phyloP scores from a whole-genome alignment of 1,140 invertebrate genomes.

The Pseudoatta argentina region DNA sequence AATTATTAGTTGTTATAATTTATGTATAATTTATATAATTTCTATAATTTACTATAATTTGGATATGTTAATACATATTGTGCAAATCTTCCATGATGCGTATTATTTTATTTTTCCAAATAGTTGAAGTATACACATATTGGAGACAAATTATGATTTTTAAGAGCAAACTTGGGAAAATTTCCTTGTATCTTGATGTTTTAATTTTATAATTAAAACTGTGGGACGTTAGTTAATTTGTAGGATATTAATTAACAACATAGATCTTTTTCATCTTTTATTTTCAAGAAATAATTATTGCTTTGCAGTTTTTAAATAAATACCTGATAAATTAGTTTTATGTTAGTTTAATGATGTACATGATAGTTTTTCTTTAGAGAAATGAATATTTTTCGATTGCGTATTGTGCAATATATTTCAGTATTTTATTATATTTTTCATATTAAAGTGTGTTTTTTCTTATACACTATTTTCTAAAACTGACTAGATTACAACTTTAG shows the following conservation, averaged over 20 bases:
- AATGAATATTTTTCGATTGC: background rate
- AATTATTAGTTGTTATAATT: conserved; percentile 78
- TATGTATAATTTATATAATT: background rate
- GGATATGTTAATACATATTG: conserved; percentile 23
- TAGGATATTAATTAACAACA: background rate
- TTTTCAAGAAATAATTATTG: conserved; percentile 13
- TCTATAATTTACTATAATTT: conserved; percentile 1
- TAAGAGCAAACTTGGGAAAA: background rate
- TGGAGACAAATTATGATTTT: background rate
- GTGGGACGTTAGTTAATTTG: background rate
- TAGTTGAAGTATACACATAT: background rate
- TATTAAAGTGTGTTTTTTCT: background rate
- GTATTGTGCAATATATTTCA: background rate
- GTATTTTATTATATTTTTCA: background rate
- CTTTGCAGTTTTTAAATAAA: conserved; percentile 1
- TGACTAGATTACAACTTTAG: conserved; percentile 55
- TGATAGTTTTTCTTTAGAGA: background rate
- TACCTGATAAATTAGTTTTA: background rate
- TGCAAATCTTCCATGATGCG: background rate
- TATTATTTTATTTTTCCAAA: conserved; percentile 18
- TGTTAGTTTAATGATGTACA: too few relatives aligned
- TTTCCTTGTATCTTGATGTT: background rate
- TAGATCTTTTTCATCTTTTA: background rate
- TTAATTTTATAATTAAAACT: background rate
- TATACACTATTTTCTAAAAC: background rate